phyloP scores from a whole-genome alignment of 2,888 invertebrate species.

The Drosophila lutescens region DNA sequence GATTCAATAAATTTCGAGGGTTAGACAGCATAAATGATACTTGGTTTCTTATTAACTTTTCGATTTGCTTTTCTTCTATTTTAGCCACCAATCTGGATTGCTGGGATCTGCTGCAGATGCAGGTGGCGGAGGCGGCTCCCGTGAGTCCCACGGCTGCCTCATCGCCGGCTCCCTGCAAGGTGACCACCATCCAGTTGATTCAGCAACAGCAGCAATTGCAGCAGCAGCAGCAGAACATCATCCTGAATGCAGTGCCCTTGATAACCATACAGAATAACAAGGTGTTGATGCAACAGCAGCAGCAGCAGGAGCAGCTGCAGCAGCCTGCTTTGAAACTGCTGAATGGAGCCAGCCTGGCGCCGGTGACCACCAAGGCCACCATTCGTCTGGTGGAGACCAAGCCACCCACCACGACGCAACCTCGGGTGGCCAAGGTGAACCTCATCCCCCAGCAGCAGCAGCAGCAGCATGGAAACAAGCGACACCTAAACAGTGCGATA shows the following conservation, averaged over 20 bases:
- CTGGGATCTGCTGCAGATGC: constrained; percentile 82
- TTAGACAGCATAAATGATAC: constrained; percentile 14
- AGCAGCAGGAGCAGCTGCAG: constrained; percentile 54
- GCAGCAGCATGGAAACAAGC: constrained; percentile 76
- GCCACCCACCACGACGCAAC: constrained; percentile 19
- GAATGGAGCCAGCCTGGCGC: constrained; percentile 59
- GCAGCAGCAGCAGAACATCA: constrained; percentile 77
- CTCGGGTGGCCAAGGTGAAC: constrained; percentile 49
- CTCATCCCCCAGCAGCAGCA: constrained; percentile 59
- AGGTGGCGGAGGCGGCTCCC: constrained; percentile 66
- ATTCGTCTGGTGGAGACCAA: constrained; percentile 78
- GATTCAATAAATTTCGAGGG: constrained; percentile 21
- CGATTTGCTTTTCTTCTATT: not conserved
- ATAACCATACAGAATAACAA: constrained; percentile 82
- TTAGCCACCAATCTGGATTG: constrained; percentile 83
- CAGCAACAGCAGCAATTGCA: constrained; percentile 54
- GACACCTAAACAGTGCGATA: constrained; percentile 68
- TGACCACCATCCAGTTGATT: constrained; percentile 61
- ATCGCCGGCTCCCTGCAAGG: constrained; percentile 53
- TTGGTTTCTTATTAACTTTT: not conserved
- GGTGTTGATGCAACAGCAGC: constrained; percentile 68
- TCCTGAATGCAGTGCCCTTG: constrained; percentile 82
- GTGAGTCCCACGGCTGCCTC: constrained; percentile 57
- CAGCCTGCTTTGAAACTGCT: constrained; percentile 67
- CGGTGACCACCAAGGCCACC: constrained; percentile 72